Evolutionary conservation across 2,113 vertebrate genomes (phyloP).

Genomic region (Malurus melanocephalus): DNA sequence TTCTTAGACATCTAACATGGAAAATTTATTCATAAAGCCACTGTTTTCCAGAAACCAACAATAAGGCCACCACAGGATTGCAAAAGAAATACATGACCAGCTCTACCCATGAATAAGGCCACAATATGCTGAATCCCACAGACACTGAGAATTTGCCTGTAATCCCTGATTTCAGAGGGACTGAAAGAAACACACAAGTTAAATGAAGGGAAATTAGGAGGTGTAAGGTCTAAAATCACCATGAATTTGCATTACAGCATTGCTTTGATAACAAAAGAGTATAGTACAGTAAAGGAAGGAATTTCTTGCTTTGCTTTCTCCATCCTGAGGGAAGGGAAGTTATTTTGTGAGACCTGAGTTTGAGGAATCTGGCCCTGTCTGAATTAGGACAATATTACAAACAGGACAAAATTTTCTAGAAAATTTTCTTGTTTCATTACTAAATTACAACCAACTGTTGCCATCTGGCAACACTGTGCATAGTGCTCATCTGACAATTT

Average conservation of each 20-base stretch:
- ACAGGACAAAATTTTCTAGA: not conserved
- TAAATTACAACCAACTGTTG: not conserved
- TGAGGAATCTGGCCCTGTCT: not conserved
- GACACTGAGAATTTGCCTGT: not conserved
- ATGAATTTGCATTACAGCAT: not conserved
- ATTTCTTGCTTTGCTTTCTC: not conserved
- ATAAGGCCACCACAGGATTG: not conserved
- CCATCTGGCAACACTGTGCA: not conserved
- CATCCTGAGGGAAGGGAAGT: not conserved
- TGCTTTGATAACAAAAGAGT: not conserved
- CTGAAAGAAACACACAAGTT: not conserved
- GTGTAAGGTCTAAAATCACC: not conserved
- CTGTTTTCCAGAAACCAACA: not conserved
- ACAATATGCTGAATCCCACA: not conserved
- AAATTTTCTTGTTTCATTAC: not conserved
- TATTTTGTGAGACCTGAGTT: not conserved
- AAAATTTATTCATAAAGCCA: not conserved
- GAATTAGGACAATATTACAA: not conserved
- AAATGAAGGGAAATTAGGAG: not conserved
- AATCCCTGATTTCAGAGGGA: not conserved
- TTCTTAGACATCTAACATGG: not conserved
- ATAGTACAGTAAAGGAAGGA: not conserved
- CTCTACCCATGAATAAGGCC: not conserved
- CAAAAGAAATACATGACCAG: not conserved
- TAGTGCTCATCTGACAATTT: not conserved